These are phyloP conservation scores for Pipistrellus nathusii DNA, from an alignment of 2,797 vertebrate species.

Conservation along the genomic window DNA sequence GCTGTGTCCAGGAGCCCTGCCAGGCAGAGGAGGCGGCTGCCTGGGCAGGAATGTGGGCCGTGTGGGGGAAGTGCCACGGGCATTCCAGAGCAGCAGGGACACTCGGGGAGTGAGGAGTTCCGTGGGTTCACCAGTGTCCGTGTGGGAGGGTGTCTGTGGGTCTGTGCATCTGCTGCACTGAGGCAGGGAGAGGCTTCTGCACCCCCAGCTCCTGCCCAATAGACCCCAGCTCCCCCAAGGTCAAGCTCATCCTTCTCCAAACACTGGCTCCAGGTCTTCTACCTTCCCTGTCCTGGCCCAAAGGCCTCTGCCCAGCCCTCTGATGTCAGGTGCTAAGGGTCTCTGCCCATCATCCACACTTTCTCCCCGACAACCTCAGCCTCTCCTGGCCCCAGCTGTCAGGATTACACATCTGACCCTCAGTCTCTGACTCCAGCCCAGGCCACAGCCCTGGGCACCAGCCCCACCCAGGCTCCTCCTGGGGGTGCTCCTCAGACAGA, in stretches of 20 bases:
- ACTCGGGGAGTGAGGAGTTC: background rate
- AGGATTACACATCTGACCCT: background rate
- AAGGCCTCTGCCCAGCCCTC: background rate
- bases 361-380: background rate
- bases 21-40: background rate
- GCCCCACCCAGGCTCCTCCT: background rate
- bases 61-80: background rate
- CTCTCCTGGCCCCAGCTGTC: background rate
- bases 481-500: background rate
- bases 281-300: background rate
- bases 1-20: background rate
- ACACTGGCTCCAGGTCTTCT: background rate
- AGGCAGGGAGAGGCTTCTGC: background rate
- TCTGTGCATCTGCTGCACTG: background rate
- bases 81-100: slow-evolving; percentile 61
- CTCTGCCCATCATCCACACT: background rate
- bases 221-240: background rate
- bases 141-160: background rate
- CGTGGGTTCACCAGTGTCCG: background rate
- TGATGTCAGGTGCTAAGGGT: background rate
- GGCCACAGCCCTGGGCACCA: background rate
- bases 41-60: background rate
- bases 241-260: background rate
- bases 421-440: background rate
- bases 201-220: background rate